These are phyloP conservation scores for Zosterops hypoxanthus DNA, from an alignment of 2,113 vertebrate genomes.

Conservation along the genomic window DNA sequence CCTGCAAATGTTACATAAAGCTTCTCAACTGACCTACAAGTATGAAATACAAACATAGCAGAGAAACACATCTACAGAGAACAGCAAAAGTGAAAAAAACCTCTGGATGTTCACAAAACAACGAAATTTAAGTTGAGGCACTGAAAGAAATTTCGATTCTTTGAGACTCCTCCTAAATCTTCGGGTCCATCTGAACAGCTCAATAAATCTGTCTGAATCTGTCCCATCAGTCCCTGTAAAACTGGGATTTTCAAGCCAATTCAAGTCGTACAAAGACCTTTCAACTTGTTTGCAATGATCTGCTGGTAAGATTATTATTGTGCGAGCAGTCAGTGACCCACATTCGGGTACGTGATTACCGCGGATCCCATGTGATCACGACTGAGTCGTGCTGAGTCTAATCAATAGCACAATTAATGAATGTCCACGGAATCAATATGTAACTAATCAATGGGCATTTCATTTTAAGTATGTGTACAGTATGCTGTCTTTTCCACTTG, in stretches of 20 bases:
- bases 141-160: not conserved
- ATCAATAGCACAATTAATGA: slow-evolving; percentile 11
- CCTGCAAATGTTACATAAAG: not conserved
- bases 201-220: not conserved
- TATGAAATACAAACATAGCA: not conserved
- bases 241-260: not conserved
- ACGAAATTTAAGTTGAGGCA: not conserved
- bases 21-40: not conserved
- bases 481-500: not conserved
- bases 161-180: not conserved
- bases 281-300: not conserved
- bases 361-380: accelerated
- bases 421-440: not conserved
- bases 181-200: not conserved
- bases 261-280: not conserved
- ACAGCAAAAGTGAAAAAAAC: not conserved
- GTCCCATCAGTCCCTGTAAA: not conserved
- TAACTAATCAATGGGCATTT: not conserved
- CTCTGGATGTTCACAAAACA: not conserved
- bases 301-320: not conserved
- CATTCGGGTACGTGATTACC: not conserved
- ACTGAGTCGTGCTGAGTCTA: not conserved
- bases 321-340: not conserved
- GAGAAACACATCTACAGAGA: not conserved
- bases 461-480: not conserved